These are phyloP conservation scores for Tadarida brasiliensis DNA, from an alignment of 2,797 vertebrate genomes.

Conservation along the genomic window DNA sequence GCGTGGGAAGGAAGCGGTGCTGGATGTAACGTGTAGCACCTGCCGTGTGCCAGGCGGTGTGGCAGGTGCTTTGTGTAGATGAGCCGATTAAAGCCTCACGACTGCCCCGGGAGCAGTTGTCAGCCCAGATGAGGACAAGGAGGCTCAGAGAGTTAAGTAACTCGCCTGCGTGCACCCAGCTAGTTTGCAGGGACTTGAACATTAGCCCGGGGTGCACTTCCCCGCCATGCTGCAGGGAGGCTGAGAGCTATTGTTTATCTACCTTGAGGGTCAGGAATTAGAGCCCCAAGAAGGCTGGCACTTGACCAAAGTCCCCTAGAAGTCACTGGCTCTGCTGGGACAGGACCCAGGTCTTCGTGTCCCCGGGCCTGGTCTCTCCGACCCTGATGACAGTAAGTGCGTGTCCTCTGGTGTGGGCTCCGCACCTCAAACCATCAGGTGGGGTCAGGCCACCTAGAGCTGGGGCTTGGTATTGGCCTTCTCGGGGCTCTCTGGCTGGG, in stretches of 20 bases:
- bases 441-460: too few relatives aligned
- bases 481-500: background rate
- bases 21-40: background rate
- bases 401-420: background rate
- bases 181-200: background rate
- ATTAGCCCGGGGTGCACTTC: background rate
- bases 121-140: background rate
- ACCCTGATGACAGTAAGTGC: background rate
- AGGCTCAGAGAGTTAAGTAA: background rate
- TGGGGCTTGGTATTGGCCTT: background rate
- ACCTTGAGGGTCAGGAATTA: background rate
- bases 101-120: background rate
- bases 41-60: fast-evolving
- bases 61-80: fast-evolving
- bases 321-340: background rate
- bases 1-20: too few relatives aligned
- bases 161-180: background rate
- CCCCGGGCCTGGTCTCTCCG: background rate
- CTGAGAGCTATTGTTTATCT: background rate
- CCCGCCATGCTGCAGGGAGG: fast-evolving
- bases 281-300: background rate
- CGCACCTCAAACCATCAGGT: fast-evolving
- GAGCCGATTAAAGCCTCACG: background rate
- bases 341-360: background rate
- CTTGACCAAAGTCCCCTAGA: background rate